A percentile compares a stretch with the other conserved stretches of the same genome.
These are phyloP conservation scores for Druceiella hillmani DNA, from an alignment of 2,888 invertebrate genomes.

Conservation along the genomic window DNA sequence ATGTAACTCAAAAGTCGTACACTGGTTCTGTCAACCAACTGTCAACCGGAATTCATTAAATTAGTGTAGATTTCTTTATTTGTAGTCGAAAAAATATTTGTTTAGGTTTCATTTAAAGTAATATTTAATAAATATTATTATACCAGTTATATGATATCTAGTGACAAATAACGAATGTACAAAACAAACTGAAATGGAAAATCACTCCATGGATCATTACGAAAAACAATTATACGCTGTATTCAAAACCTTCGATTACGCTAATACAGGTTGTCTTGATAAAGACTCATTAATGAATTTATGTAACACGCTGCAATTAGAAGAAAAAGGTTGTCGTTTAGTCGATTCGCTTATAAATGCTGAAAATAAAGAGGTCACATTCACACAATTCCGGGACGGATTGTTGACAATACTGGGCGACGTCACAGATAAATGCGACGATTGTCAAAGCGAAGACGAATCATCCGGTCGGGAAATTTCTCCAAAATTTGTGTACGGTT, in stretches of 20 bases:
- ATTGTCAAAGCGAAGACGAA: conserved; percentile 41
- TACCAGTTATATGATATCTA: no score
- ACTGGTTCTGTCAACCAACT: no score
- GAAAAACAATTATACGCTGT: conserved; percentile 77
- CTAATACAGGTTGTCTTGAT: conserved; percentile 63
- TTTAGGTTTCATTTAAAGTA: no score
- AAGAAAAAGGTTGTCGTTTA: conserved; percentile 61
- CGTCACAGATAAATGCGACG: conserved; percentile 25
- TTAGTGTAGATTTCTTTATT: no score
- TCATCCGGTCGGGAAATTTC: conserved; percentile 66
- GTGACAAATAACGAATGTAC: no score
- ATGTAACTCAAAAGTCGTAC: no score
- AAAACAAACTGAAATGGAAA: no score
- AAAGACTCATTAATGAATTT: conserved; percentile 60
- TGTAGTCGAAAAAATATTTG: no score
- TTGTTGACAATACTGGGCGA: conserved; percentile 64
- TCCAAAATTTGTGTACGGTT: conserved; percentile 66
- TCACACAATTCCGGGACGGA: conserved; percentile 71
- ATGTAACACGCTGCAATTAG: conserved; percentile 73
- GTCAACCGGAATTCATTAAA: no score
- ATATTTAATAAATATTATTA: no score
- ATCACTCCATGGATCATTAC: conserved; percentile 61
- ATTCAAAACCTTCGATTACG: conserved; percentile 72
- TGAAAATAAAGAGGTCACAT: conserved; percentile 51
- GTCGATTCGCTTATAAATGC: conserved; percentile 54